Evolutionary conservation across 2,888 invertebrate species (phyloP).

Genomic region (Elaeidobius kamerunicus): DNA sequence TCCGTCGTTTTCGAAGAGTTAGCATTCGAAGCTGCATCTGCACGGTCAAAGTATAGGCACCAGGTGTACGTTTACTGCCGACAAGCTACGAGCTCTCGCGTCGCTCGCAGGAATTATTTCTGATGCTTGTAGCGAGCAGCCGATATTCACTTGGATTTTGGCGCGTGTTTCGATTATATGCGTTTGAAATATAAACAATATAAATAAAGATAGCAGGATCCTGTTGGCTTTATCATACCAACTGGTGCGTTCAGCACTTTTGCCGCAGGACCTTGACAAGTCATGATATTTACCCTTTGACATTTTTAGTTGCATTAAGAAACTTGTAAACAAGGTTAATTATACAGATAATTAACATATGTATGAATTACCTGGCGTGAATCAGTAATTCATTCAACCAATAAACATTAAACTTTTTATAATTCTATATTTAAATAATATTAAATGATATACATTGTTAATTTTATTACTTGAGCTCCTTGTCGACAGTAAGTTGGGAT

Average conservation of each 20-base stretch:
- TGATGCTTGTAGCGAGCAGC: not conserved
- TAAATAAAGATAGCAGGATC: constrained; percentile 2
- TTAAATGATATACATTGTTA: constrained; percentile 1
- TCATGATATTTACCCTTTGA: constrained; percentile 10
- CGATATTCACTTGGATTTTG: constrained; percentile 18
- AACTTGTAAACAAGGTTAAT: constrained; percentile 16
- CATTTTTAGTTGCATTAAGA: constrained; percentile 12
- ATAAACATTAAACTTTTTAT: too few relatives aligned
- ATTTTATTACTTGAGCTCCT: not conserved
- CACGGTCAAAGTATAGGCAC: constrained; percentile 36
- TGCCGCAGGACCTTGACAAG: constrained; percentile 1
- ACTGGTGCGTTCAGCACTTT: constrained; percentile 11
- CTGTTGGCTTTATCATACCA: constrained; percentile 4
- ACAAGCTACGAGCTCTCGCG: constrained; percentile 26
- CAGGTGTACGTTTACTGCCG: constrained; percentile 38
- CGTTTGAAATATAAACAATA: constrained; percentile 24
- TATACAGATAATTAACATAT: constrained; percentile 1
- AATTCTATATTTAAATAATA: not conserved
- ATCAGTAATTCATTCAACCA: too few relatives aligned
- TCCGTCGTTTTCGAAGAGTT: constrained; percentile 43
- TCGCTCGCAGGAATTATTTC: constrained; percentile 20
- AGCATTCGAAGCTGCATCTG: constrained; percentile 39
- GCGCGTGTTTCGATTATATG: constrained; percentile 24
- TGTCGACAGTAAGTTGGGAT: constrained; percentile 1
- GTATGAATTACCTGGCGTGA: not conserved